These are phyloP conservation scores for Thera obeliscata DNA, from an alignment of 2,888 invertebrate species.

Conservation along the genomic window DNA sequence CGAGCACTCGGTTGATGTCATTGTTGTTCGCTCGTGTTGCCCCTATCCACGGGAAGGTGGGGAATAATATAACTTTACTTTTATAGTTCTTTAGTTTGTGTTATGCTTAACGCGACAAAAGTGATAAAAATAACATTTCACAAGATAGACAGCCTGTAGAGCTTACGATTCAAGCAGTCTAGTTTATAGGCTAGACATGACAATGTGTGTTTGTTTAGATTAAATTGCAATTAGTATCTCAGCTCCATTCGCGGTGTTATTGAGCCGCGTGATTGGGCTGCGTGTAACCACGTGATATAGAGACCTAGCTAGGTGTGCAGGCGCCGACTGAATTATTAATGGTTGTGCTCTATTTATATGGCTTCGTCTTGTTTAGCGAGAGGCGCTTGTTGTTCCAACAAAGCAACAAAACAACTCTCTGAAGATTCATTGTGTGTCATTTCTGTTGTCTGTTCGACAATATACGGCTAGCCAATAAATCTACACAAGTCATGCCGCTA, in stretches of 20 bases:
- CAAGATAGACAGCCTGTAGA: not conserved
- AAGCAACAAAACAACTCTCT: not conserved
- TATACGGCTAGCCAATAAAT: not conserved
- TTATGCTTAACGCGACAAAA: too few species aligned
- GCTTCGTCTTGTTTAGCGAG: not conserved
- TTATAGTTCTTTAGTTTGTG: too few species aligned
- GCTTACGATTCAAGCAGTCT: not conserved
- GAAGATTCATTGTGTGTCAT: not conserved
- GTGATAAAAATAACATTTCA: too few species aligned
- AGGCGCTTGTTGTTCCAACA: not conserved
- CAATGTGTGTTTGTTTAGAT: not conserved
- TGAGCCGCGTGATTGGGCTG: not conserved
- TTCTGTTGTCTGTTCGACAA: not conserved
- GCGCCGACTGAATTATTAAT: not conserved
- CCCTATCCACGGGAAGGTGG: too few species aligned
- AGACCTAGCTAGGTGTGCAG: not conserved
- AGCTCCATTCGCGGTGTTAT: not conserved
- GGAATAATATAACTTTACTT: too few species aligned
- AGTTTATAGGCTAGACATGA: not conserved
- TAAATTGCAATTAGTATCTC: not conserved
- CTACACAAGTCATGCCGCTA: not conserved
- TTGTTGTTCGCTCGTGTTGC: too few species aligned
- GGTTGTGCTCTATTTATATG: not conserved
- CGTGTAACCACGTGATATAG: not conserved
- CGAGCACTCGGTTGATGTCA: too few species aligned